phyloP scores from a whole-genome alignment of 2,113 vertebrate genomes.

The Nipponia nippon region DNA sequence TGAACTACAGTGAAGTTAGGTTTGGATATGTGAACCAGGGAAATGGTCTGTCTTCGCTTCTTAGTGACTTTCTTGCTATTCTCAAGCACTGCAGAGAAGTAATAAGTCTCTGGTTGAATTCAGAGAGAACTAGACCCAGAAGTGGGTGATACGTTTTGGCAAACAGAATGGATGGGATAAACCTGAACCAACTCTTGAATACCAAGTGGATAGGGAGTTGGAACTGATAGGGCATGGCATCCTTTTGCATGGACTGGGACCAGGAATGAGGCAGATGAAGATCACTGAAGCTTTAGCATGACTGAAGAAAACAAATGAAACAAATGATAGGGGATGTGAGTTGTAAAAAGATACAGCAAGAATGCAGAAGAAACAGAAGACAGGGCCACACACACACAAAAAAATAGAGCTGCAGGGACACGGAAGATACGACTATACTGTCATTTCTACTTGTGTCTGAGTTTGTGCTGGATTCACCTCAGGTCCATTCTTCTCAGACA shows the following conservation, averaged over 20 bases:
- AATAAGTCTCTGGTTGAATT: background rate
- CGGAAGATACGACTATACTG: background rate
- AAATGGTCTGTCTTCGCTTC: background rate
- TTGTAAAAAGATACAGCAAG: background rate
- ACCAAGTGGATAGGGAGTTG: rapidly evolving
- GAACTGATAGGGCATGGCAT: rapidly evolving
- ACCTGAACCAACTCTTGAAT: background rate
- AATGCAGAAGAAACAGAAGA: background rate
- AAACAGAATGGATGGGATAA: background rate
- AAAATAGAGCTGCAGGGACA: background rate
- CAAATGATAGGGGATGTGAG: rapidly evolving
- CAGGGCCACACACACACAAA: rapidly evolving
- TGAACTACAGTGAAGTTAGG: background rate
- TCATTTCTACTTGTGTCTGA: background rate
- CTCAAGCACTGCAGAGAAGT: background rate
- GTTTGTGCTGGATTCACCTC: background rate
- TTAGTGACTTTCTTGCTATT: background rate
- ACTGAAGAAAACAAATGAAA: background rate
- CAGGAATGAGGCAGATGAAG: background rate
- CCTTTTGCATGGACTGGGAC: background rate
- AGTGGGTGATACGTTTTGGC: rapidly evolving
- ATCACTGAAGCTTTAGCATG: background rate
- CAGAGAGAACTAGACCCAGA: background rate
- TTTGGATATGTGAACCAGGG: background rate
- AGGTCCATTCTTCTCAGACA: background rate